Base-by-base conservation (phyloP, 2,797 vertebrate genomes). In the Arremon aurantiirostris region DNA sequence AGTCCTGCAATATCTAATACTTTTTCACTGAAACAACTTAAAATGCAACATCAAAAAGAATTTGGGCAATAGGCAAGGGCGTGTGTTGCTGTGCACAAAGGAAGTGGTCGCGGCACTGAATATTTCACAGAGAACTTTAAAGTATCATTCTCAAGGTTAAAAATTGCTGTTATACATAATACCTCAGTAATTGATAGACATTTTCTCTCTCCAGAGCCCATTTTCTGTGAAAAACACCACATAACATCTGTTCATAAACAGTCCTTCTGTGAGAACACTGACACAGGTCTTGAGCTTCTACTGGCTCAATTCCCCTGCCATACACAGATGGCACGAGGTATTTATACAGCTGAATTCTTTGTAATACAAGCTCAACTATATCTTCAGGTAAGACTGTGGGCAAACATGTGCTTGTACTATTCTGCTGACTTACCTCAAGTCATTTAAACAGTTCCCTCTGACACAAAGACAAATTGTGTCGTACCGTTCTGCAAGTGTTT, bases 241-340 rank as follows among this genome's bases (percentile, higher is more conserved):
- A 93, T 98, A 99, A 99, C 99, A 99, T 99, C 99, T 99, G 99
- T 99, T 99, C 99, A 98, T 98, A 99, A 99, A 99, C 98, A 99
- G 98, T 98, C 99, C 98, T 99, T 99, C 99, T 98, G 98, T 98
- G 98, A 98, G 97, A 97, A 97, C 98, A 98, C 98, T 99, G 99
- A 99, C 99, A 99, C 98, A 93, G 98, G 98, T 98, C 97, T 97
- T 97, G 96, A 97, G 98, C 98, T 97, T 98, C 97, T 97, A 97
- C 97, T 96, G 97, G 98, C 98, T 98, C 98, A 98, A 99, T 99
- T 99, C 99, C 99, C 99, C 96, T 97, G 98, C 98, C 97, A 98
- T 98, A 98, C 97, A 98, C 99, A 99, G 99, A 99, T 99, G 99
- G 99, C 97, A 97, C 90, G 91, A 95, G 83, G 93, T 95, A 96